Evolutionary conservation across 2,888 invertebrate genomes (phyloP).

Genomic region (Lasioglossum malachurum): DNA sequence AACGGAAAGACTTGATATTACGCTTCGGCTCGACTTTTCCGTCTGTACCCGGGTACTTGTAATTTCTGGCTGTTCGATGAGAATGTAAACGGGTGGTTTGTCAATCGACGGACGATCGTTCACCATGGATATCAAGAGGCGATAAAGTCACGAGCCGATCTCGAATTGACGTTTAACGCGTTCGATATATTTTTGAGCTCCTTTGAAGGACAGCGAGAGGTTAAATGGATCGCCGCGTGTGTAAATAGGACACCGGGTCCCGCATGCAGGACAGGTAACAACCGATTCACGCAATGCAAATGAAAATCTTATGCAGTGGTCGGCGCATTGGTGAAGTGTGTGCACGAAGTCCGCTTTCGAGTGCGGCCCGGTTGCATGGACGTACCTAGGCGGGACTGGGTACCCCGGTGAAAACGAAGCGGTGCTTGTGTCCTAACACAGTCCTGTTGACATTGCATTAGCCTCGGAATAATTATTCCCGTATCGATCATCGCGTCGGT

Average conservation of each 20-base stretch:
- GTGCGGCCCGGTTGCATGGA: conserved; percentile 46
- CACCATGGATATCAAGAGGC: conserved; percentile 2
- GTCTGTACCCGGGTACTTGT: background rate
- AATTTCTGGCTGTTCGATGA: background rate
- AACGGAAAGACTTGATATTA: background rate
- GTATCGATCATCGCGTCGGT: conserved; percentile 74
- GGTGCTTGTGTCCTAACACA: conserved; percentile 49
- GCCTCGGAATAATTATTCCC: conserved; percentile 74
- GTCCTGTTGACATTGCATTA: conserved; percentile 75
- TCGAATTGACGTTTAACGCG: background rate
- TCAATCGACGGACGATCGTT: background rate
- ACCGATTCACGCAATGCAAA: conserved; percentile 63
- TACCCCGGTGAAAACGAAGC: conserved; percentile 59
- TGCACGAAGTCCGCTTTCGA: conserved; percentile 41
- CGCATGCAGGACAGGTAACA: conserved; percentile 27
- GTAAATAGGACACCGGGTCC: conserved; percentile 41
- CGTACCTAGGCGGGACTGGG: conserved; percentile 52
- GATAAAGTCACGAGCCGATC: conserved; percentile 21
- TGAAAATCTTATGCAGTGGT: conserved; percentile 67
- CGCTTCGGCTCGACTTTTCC: background rate
- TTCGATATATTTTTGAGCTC: conserved; percentile 26
- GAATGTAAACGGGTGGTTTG: background rate
- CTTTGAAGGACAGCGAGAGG: conserved; percentile 36
- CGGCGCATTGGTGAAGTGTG: conserved; percentile 40
- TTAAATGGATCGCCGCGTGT: conserved; percentile 40